A percentile compares a stretch with the other conserved stretches of the same genome.
Evolutionary conservation across 2,113 vertebrate genomes (phyloP).

Genomic region (Brachypteracias leptosomus): DNA sequence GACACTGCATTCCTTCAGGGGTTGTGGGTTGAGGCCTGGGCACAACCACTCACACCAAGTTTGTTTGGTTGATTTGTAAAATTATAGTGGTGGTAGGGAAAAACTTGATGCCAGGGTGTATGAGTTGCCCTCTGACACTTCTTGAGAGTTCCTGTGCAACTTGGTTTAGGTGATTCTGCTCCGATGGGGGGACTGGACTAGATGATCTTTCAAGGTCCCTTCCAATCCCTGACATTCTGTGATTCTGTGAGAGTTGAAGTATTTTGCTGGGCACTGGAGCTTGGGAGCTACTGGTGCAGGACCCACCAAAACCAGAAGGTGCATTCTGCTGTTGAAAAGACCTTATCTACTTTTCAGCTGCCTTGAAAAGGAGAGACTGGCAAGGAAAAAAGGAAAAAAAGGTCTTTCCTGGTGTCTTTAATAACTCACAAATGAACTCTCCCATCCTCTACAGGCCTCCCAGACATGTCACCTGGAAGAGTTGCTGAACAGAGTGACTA

Average conservation of each 20-base stretch:
- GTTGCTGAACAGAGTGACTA: neutral
- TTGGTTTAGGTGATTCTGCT: too few relatives aligned
- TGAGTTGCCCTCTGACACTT: neutral
- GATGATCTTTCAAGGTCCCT: too few relatives aligned
- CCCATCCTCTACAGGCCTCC: neutral
- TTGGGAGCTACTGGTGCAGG: neutral
- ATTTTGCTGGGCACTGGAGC: neutral
- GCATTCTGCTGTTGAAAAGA: neutral
- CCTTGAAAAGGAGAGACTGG: neutral
- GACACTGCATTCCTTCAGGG: neutral
- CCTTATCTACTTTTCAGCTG: neutral
- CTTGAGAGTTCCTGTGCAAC: neutral
- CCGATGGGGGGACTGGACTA: too few relatives aligned
- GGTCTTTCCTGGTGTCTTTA: neutral
- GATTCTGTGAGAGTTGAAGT: too few relatives aligned
- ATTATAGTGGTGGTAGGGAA: neutral
- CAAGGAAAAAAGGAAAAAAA: too few relatives aligned
- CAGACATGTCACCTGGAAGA: neutral
- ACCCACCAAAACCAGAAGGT: neutral
- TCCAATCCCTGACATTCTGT: too few relatives aligned
- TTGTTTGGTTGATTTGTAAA: neutral
- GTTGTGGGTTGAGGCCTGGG: neutral
- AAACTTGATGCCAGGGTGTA: neutral
- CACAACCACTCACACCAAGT: neutral
- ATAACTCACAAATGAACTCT: neutral